Percentiles rank a stretch among this genome's conserved stretches.
Conservation (phyloP, 2,113 vertebrate genomes). For the Coptodon bakossiorum region DNA sequence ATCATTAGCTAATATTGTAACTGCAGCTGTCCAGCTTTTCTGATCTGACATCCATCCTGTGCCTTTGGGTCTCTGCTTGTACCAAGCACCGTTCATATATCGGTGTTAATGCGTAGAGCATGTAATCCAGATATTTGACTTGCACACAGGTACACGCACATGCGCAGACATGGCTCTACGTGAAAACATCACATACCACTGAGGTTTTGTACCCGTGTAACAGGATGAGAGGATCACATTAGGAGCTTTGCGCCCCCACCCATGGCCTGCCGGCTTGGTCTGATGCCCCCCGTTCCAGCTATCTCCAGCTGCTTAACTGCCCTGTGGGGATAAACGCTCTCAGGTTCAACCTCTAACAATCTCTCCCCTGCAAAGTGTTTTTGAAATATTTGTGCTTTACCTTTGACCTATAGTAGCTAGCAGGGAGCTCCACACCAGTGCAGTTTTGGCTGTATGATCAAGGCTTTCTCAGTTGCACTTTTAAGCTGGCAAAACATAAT, state of each 20-base stretch:
- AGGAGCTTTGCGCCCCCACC: conserved; percentile 30
- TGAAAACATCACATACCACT: neutral
- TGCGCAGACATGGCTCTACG: neutral
- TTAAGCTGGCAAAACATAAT: conserved; percentile 26
- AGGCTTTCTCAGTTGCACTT: neutral
- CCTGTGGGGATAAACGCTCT: conserved; percentile 4
- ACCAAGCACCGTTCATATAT: accelerated
- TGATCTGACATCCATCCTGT: accelerated
- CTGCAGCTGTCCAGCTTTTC: neutral
- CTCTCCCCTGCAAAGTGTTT: neutral
- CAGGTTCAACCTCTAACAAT: neutral
- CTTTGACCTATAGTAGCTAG: neutral
- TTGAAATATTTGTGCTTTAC: neutral
- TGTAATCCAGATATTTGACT: neutral
- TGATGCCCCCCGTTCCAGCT: neutral
- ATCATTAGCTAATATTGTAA: neutral
- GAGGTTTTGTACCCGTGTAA: conserved; percentile 32
- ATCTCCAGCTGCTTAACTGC: neutral
- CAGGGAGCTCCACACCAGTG: neutral
- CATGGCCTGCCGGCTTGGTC: conserved; percentile 2
- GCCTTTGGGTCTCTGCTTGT: neutral
- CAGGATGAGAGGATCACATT: conserved; percentile 49
- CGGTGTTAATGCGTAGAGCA: neutral
- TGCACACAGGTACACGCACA: neutral
- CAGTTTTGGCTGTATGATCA: neutral